Evolutionary conservation across 2,888 invertebrate species (phyloP).

Genomic region (Yponomeuta evonymella): DNA sequence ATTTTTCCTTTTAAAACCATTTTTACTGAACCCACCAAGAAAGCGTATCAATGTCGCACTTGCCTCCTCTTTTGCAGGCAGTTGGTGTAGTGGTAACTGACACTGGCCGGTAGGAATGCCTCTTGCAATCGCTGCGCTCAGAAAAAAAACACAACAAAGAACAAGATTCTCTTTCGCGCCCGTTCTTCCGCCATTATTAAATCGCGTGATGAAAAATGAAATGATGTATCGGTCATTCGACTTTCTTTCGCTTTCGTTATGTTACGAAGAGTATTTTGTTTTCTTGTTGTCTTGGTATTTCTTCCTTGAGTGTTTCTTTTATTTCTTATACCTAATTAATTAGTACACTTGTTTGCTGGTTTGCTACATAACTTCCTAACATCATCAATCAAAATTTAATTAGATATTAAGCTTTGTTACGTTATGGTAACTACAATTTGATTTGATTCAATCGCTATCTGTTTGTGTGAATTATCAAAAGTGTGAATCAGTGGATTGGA

Average conservation of each 20-base stretch:
- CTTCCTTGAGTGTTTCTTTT: conserved; percentile 14
- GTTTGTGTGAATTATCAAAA: neutral
- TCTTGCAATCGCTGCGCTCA: conserved; percentile 42
- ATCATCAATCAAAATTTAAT: neutral
- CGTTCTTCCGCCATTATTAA: conserved; percentile 62
- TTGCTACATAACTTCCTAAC: conserved; percentile 6
- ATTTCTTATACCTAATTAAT: conserved; percentile 6
- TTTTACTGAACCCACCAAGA: neutral
- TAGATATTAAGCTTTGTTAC: neutral
- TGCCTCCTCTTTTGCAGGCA: conserved; percentile 26
- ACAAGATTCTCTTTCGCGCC: conserved; percentile 68
- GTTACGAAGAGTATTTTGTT: conserved; percentile 24
- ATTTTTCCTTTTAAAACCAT: neutral
- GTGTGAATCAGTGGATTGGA: too few species aligned
- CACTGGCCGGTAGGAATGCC: conserved; percentile 63
- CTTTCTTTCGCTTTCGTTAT: conserved; percentile 69
- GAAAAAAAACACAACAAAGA: conserved; percentile 47
- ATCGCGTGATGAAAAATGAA: conserved; percentile 63
- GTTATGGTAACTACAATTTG: neutral
- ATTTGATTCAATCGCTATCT: neutral
- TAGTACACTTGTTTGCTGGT: conserved; percentile 7
- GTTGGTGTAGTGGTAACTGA: conserved; percentile 40
- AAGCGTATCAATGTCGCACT: neutral
- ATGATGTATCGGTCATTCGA: conserved; percentile 65
- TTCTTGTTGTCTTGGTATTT: conserved; percentile 9